Base-by-base conservation (phyloP, 2,113 vertebrate genomes). In the Lophius piscatorius region DNA sequence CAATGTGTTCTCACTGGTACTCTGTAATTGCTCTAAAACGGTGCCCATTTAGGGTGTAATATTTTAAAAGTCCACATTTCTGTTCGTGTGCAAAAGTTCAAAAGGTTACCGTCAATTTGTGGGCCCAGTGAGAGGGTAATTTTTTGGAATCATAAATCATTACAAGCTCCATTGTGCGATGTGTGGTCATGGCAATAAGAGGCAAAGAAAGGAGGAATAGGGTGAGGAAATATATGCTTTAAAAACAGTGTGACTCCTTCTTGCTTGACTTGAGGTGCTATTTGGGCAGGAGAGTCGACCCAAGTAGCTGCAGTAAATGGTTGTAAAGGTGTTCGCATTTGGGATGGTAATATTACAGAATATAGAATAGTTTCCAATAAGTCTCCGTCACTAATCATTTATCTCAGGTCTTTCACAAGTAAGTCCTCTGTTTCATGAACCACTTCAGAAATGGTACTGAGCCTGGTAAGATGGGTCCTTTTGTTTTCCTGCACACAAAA, bases 31-130 rank as follows among this genome's bases (percentile, higher is more conserved):
- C n/a, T n/a, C n/a, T n/a, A n/a, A n/a, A n/a, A n/a, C n/a, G n/a
- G n/a, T 33, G 48, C 41, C 40, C 49, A 38, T 40, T 48, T n/a
- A n/a, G n/a, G n/a, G n/a, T n/a, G n/a, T n/a, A n/a, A n/a, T n/a
- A n/a, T n/a, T n/a, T n/a, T n/a, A n/a, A n/a, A n/a, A n/a, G n/a
- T n/a, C n/a, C n/a, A n/a, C n/a, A n/a, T 41, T 66, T 55, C 35
- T 31, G 14, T 39, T 49, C 5, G 48, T 54, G 60, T 58, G 47
- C 46, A 41, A 61, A 67, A 52, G 49, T 60, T 41, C 74, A 31
- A 62, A 61, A 70, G 38, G 10, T 7, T 20, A 12, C 9, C 1
- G 16, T 71, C 34, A 50, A 35, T 57, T n/a, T 9, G n/a, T 34
- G 28, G 26, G 18, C 57, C n/a, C 44, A 9, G 17, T 35, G 44